Evolutionary conservation across 2,113 vertebrate genomes (phyloP), one percentile per base, ranked within the genome.

Genomic region (Monopterus albus): DNA sequence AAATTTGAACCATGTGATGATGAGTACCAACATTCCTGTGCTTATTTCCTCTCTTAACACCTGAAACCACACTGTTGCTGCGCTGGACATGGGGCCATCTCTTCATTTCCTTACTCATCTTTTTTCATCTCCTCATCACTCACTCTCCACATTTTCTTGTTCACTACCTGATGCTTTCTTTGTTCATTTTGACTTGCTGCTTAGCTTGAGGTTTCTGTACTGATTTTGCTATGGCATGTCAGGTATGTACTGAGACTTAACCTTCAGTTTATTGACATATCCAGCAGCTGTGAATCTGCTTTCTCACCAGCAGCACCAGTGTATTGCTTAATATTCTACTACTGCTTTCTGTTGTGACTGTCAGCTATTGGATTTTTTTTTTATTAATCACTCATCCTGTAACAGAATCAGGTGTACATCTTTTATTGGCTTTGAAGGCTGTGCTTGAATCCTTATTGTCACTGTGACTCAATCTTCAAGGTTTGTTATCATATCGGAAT

Each of bases 1-100:
- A 52, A 35, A 28, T 35, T 2, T 11, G 29, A 57, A 49, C 52
- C 18, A 40, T 71, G 67, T 79, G 52, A 78, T 84, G 35, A 62
- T 53, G 68, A 73, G 38, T 75, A 36, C 51, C 49, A 76, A 20
- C 58, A 85, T 90, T 91, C 90, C 92, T 91, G 89, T 83, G 89
- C 82, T 81, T 86, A 86, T 91, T 89, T 91, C 88, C 91, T 74
- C 62, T 75, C 52, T n/a, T 81, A 77, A 82, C 84, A 68, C 28
- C n/a, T 79, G 23, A 65, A 75, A 79, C 47, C 68, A 49, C 36
- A 40, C 57, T 69, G 57, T 50, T 36, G 10, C 25, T 6, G 2
- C 46, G 47, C 60, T 82, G 72, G 75, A 81, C 62, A 81, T 23
- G 69, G 69, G 78, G 63, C 81, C 84, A 66, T 83, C 60, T 47